Evolutionary conservation across 2,113 vertebrate genomes (phyloP).

Genomic region (Urocolius indicus): DNA sequence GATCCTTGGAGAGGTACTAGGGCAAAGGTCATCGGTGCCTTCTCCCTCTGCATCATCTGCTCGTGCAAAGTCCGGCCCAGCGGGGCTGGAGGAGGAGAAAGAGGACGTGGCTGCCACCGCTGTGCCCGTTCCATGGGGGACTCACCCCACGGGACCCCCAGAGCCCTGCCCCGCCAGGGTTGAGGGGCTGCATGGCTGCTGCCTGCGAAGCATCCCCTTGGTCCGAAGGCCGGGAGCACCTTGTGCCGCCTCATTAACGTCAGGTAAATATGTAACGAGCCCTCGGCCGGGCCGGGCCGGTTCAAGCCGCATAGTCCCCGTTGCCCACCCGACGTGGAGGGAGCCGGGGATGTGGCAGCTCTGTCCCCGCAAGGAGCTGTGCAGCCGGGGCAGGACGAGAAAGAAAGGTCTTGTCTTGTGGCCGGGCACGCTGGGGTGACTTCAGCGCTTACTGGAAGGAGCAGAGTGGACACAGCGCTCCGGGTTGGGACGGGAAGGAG

Average conservation of each 20-base stretch:
- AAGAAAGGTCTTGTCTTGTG: neutral
- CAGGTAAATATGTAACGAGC: constrained; percentile 39
- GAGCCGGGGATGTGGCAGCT: neutral
- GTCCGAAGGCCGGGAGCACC: neutral
- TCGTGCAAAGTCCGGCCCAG: neutral
- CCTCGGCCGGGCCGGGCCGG: neutral
- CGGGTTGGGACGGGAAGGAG: neutral
- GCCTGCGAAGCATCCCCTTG: neutral
- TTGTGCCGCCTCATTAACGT: neutral
- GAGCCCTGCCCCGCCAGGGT: neutral
- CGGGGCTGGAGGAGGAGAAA: neutral
- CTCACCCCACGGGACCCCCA: neutral
- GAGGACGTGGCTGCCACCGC: neutral
- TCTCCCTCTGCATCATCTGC: neutral
- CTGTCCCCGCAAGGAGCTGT: rapidly evolving
- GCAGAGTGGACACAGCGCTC: neutral
- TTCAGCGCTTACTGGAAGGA: neutral
- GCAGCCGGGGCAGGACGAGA: neutral
- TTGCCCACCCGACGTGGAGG: neutral
- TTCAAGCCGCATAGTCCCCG: neutral
- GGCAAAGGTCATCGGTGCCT: rapidly evolving
- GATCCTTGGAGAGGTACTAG: neutral
- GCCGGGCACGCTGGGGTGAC: rapidly evolving
- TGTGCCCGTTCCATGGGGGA: neutral
- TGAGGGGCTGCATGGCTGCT: rapidly evolving